Evolutionary conservation across 2,113 vertebrate genomes (phyloP).

Genomic region (Microtus pennsylvanicus): DNA sequence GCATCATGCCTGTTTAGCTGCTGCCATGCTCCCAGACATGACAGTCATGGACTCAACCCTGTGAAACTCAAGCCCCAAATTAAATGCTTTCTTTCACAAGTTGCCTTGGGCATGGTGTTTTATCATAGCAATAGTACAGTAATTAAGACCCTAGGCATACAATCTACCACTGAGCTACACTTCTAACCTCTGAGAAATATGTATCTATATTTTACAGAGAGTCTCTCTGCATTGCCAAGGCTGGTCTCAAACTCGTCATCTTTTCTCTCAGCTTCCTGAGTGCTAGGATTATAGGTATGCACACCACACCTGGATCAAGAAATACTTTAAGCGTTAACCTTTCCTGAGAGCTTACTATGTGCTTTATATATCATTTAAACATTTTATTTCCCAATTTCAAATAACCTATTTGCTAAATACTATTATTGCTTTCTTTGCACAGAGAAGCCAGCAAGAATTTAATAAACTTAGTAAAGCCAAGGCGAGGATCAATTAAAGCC

Average conservation of each 20-base stretch:
- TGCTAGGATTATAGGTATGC: background rate
- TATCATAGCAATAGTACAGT: background rate
- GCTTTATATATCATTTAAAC: background rate
- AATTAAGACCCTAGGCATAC: background rate
- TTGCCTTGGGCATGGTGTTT: background rate
- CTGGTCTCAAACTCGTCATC: background rate
- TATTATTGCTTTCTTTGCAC: background rate
- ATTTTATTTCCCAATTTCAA: conserved; percentile 14
- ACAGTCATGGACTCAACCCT: background rate
- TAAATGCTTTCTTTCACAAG: background rate
- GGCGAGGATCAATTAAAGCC: background rate
- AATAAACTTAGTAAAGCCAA: background rate
- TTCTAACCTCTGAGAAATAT: background rate
- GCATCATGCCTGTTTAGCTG: background rate
- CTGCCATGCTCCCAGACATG: background rate
- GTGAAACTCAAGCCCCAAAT: background rate
- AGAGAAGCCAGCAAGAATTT: background rate
- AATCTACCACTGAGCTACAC: background rate
- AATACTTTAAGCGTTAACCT: background rate
- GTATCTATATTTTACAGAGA: background rate
- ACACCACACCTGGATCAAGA: background rate
- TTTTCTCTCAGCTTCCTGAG: background rate
- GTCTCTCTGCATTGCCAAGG: background rate
- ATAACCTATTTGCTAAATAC: background rate
- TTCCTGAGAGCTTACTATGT: background rate